Evolutionary conservation across 2,797 vertebrate species (phyloP).

Genomic region (Chrosomus eos): DNA sequence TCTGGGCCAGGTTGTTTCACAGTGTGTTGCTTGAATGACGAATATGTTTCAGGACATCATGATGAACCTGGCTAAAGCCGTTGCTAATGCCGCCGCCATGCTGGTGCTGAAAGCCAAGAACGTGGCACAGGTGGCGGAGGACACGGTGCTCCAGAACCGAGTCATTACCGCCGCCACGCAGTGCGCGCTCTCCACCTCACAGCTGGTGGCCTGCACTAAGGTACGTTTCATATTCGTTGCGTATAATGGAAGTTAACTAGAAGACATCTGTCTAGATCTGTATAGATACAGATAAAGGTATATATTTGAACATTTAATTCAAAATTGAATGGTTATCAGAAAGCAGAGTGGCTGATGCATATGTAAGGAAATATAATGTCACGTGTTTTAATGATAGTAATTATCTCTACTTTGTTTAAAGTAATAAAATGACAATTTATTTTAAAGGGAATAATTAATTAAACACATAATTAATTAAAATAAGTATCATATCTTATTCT

Average conservation of each 20-base stretch:
- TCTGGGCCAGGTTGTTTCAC: conserved; percentile 65
- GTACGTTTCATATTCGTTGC: conserved; percentile 67
- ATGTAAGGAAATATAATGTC: not conserved
- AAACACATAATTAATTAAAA: too few relatives aligned
- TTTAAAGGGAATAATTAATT: not conserved
- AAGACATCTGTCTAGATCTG: not conserved
- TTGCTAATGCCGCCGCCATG: conserved; percentile 98
- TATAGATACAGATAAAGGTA: not conserved
- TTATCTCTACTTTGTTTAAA: not conserved
- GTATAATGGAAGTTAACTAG: too few relatives aligned
- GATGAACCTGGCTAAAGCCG: conserved; percentile 98
- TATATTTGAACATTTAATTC: not conserved
- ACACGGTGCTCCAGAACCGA: conserved; percentile 92
- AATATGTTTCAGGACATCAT: conserved; percentile 88
- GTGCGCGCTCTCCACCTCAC: conserved; percentile 96
- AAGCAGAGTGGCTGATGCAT: not conserved
- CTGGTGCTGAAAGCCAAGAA: conserved; percentile 98
- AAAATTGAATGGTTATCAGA: not conserved
- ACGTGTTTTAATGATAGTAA: not conserved
- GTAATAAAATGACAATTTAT: not conserved
- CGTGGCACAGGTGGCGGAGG: conserved; percentile 95
- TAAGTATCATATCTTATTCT: too few relatives aligned
- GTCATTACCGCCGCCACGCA: conserved; percentile 98
- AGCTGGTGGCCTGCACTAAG: conserved; percentile 98
- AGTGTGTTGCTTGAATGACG: conserved; percentile 68